phyloP scores from a whole-genome alignment of 2,888 invertebrate species.

The Augochlorella aurata region DNA sequence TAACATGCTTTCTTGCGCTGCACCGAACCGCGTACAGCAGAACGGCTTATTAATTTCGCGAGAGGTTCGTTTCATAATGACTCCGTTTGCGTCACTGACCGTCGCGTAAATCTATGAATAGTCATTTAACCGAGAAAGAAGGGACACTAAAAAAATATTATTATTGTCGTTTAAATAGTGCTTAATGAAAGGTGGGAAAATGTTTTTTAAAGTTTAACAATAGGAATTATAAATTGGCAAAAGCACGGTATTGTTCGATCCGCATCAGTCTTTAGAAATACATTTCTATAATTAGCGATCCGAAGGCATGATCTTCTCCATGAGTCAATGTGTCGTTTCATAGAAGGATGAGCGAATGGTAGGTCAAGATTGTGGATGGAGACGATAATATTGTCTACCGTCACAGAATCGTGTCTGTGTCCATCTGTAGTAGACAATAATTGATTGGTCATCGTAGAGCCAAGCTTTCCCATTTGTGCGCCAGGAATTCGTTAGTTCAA shows the following conservation, averaged over 20 bases:
- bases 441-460: constrained; percentile 10
- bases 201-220: too few relatives aligned
- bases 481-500: constrained; percentile 12
- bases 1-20: background rate
- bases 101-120: background rate
- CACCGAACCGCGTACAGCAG: background rate
- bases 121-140: background rate
- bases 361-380: constrained; percentile 10
- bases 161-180: too few relatives aligned
- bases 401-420: constrained; percentile 7
- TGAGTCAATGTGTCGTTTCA: background rate
- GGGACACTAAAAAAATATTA: background rate
- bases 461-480: background rate
- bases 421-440: constrained; percentile 14
- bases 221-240: too few relatives aligned
- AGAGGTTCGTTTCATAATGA: constrained; percentile 1
- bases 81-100: background rate
- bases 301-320: background rate
- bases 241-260: background rate
- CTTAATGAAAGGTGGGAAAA: too few relatives aligned
- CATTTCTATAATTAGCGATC: background rate
- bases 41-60: background rate
- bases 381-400: constrained; percentile 4
- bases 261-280: background rate
- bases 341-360: background rate